A percentile compares a stretch with the other conserved stretches of the same genome.
These are phyloP conservation scores for Gephyroberyx darwinii DNA, from an alignment of 2,797 vertebrate genomes.

Conservation along the genomic window DNA sequence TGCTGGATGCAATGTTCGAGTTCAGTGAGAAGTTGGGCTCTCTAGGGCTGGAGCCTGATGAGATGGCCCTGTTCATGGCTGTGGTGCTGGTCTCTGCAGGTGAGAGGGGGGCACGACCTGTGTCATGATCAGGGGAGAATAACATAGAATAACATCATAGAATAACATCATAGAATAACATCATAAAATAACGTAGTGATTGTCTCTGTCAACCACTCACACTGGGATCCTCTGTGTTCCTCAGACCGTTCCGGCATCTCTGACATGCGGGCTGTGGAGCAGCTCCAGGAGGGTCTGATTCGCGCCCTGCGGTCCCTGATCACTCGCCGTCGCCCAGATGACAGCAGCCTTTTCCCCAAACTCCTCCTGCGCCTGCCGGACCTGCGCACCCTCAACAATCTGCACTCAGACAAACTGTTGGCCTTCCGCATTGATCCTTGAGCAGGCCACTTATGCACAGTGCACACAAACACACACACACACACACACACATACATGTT, in stretches of 20 bases:
- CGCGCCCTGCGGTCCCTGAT: constrained; percentile 79
- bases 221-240: constrained; percentile 25
- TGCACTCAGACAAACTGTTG: constrained; percentile 86
- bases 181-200: not conserved
- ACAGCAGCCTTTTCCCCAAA: constrained; percentile 79
- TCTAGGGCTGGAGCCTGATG: constrained; percentile 82
- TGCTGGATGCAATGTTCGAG: constrained; percentile 84
- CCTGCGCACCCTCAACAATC: constrained; percentile 84
- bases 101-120: constrained; percentile 53
- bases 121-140: not conserved
- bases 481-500: constrained; percentile 19
- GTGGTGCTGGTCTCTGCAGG: constrained; percentile 87
- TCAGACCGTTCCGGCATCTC: constrained; percentile 80
- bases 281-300: constrained; percentile 84
- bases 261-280: constrained; percentile 80
- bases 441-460: constrained; percentile 28
- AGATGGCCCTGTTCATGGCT: constrained; percentile 87
- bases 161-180: too few species aligned
- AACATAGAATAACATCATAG: too few species aligned
- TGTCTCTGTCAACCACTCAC: constrained; percentile 38
- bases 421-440: constrained; percentile 84
- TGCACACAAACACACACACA: constrained; percentile 14
- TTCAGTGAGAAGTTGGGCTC: constrained; percentile 84
- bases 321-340: constrained; percentile 76
- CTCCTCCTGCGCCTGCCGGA: constrained; percentile 83